Percentiles rank a stretch among this genome's conserved stretches.
Conservation (phyloP, 2,797 vertebrate species). For the Phoeniculus purpureus region DNA sequence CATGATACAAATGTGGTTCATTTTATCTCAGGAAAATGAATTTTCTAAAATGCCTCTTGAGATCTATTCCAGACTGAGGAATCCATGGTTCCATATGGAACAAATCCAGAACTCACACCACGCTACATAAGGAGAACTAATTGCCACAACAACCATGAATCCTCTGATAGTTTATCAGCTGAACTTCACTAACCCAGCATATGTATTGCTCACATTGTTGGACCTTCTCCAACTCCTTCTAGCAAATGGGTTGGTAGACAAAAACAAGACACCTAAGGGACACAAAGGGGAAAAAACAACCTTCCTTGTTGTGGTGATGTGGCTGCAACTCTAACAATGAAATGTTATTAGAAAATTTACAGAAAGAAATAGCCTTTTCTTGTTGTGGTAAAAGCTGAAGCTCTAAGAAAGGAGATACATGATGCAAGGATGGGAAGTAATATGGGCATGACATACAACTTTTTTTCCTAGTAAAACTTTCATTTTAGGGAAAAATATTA, state of each 20-base stretch:
- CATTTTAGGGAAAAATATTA: neutral
- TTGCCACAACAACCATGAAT: neutral
- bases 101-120: neutral
- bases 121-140: neutral
- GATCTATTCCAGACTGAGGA: neutral
- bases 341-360: neutral
- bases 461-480: neutral
- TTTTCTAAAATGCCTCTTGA: neutral
- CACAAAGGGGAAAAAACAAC: neutral
- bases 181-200: neutral
- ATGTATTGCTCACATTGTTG: neutral
- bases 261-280: neutral
- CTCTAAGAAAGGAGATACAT: neutral
- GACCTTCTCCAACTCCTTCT: neutral
- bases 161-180: neutral
- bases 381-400: neutral
- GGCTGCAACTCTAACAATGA: neutral
- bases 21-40: neutral
- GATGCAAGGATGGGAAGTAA: neutral
- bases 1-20: neutral
- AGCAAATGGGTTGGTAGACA: neutral
- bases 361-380: neutral
- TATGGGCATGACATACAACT: neutral
- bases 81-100: neutral
- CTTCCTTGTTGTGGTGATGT: neutral